Evolutionary conservation across 2,113 vertebrate genomes (phyloP).

Genomic region (Aptenodytes patagonicus): DNA sequence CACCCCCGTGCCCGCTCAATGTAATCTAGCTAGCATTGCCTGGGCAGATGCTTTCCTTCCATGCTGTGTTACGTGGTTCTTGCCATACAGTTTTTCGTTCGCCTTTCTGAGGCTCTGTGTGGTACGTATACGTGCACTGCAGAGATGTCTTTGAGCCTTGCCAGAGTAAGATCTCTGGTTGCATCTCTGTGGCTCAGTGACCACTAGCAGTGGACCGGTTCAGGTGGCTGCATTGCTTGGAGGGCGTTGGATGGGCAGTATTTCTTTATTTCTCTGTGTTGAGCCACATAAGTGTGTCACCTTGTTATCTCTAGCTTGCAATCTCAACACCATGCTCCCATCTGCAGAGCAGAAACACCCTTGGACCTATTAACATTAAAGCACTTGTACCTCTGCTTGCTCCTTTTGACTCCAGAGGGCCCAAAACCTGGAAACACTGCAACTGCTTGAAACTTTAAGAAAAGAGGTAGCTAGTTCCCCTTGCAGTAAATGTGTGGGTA

Average conservation of each 20-base stretch:
- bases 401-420: not conserved
- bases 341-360: not conserved
- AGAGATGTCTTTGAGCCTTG: not conserved
- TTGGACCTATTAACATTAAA: not conserved
- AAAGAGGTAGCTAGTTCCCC: not conserved
- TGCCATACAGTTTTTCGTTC: not conserved
- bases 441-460: not conserved
- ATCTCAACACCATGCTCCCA: not conserved
- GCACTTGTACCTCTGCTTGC: not conserved
- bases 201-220: not conserved
- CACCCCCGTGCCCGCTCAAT: fast-evolving
- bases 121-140: too few relatives aligned
- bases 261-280: not conserved
- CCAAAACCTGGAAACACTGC: not conserved
- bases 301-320: not conserved
- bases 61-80: fast-evolving
- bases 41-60: not conserved
- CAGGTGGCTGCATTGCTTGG: not conserved
- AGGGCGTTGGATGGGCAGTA: not conserved
- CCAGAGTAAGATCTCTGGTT: not conserved
- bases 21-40: not conserved
- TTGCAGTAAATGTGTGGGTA: not conserved
- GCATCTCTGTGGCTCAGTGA: not conserved
- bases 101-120: not conserved
- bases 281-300: not conserved